phyloP scores from a whole-genome alignment of 2,113 vertebrate species.

The Blennius ocellaris region DNA sequence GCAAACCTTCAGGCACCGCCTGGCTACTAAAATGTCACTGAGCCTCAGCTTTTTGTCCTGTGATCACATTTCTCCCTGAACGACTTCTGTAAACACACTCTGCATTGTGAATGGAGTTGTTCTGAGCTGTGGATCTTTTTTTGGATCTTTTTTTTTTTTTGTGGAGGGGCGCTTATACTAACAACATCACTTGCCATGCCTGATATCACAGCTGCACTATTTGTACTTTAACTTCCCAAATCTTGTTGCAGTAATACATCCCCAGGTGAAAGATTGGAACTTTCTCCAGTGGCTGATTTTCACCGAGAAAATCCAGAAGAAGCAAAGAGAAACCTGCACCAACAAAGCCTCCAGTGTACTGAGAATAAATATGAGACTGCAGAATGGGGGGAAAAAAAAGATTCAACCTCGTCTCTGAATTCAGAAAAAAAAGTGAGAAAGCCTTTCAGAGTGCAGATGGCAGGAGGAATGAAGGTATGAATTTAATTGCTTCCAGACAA shows the following conservation, averaged over 20 bases:
- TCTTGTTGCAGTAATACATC: constrained; percentile 60
- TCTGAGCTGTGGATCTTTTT: constrained; percentile 1
- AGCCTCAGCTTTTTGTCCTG: constrained; percentile 30
- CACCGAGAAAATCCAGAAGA: constrained; percentile 50
- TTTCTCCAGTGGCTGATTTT: constrained; percentile 62
- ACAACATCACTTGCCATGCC: constrained; percentile 45
- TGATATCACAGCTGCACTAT: constrained; percentile 67
- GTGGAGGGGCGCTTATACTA: background rate
- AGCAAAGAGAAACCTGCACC: constrained; percentile 25
- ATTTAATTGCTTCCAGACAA: constrained; percentile 82
- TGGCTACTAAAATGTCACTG: constrained; percentile 37
- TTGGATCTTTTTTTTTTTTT: no score
- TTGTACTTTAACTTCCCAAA: constrained; percentile 57
- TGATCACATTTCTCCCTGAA: constrained; percentile 43
- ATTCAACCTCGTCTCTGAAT: constrained; percentile 70
- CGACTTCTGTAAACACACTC: constrained; percentile 17
- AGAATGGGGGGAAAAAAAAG: constrained; percentile 74
- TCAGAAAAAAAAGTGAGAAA: constrained; percentile 64
- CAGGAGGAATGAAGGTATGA: constrained; percentile 73
- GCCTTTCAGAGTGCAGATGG: constrained; percentile 70
- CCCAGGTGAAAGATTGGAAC: constrained; percentile 47
- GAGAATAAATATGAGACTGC: constrained; percentile 64
- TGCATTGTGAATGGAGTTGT: constrained; percentile 57
- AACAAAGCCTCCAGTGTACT: constrained; percentile 68
- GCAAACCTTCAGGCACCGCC: constrained; percentile 30